Evolutionary conservation across 2,797 vertebrate genomes (phyloP).

Genomic region (Falco berigora): DNA sequence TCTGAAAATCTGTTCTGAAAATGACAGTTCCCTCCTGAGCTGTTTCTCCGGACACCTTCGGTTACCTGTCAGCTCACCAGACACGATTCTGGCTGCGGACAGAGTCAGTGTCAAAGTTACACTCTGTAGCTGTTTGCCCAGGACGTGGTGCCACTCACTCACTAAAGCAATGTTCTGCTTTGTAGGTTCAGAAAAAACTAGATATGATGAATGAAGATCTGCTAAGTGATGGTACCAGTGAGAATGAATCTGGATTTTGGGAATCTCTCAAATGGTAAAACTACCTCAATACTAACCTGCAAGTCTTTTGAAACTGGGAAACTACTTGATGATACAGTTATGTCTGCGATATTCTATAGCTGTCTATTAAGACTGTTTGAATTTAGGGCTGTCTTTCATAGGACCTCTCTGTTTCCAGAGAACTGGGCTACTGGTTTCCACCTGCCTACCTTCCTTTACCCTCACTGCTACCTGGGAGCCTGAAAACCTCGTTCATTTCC

Average conservation of each 20-base stretch:
- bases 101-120: not conserved
- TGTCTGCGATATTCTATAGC: not conserved
- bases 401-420: not conserved
- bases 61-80: not conserved
- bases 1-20: not conserved
- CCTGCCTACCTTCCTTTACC: not conserved
- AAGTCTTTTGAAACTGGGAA: not conserved
- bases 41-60: not conserved
- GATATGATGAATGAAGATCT: constrained; percentile 95
- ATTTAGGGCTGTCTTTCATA: not conserved
- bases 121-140: not conserved
- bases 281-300: not conserved
- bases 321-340: not conserved
- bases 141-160: not conserved
- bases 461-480: not conserved
- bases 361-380: not conserved
- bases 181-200: constrained; percentile 95
- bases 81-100: not conserved
- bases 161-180: not conserved
- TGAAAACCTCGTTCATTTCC: not conserved
- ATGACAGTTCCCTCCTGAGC: not conserved
- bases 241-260: constrained; percentile 93
- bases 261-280: constrained; percentile 89
- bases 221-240: constrained; percentile 85
- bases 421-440: not conserved